Base-by-base conservation (phyloP, 2,888 invertebrate species). In the Aspidapion aeneum region DNA sequence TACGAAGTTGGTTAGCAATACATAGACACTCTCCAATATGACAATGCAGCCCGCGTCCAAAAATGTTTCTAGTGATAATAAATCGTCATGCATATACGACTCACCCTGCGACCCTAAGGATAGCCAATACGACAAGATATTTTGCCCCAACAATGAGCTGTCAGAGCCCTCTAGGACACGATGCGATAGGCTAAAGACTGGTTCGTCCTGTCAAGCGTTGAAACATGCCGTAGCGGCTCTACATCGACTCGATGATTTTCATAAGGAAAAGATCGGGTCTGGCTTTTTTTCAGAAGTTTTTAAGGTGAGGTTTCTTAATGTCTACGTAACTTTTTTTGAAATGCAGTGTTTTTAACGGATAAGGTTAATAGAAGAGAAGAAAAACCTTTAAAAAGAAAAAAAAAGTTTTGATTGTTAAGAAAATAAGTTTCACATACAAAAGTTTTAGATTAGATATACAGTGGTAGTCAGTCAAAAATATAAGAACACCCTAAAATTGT, bases 221-320 rank as follows among this genome's bases (percentile, higher is more conserved):
- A 87, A 91, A 76, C 93, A 94, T 73, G 96, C 97, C 57, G 95
- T 97, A 62, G 92, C 95, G 57, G 92, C 93, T 54, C 85, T 98
- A 60, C 93, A 95, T 78, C 89, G 96, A 55, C 87, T 96, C 71
- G 96, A 97, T 82, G 97, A 98, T 84, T 97, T 98, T 81, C 85
- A 89, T 71, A 87, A 91, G 78, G 96, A 96, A 81, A 93, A 93
- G 82, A 93, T 98, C 75, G 98, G 97, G 57, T 86, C 90, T 58
- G 98, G 98, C 68, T 98, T 98, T 83, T 98, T 97, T 84, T 97
- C 97, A 2, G 95, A 96, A 84, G 97, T 98, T 67, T 97, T 93
- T 83, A 97, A 97, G 92, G 98, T 97, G 83, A 85, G 87, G 65
- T 52, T 50, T 48, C 18, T 20, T 9, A 7, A 16, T 50, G 18